Evolutionary conservation across 2,797 vertebrate genomes (phyloP), one percentile per base, ranked within the genome.

Genomic region (Oceanodroma leucorhoa): DNA sequence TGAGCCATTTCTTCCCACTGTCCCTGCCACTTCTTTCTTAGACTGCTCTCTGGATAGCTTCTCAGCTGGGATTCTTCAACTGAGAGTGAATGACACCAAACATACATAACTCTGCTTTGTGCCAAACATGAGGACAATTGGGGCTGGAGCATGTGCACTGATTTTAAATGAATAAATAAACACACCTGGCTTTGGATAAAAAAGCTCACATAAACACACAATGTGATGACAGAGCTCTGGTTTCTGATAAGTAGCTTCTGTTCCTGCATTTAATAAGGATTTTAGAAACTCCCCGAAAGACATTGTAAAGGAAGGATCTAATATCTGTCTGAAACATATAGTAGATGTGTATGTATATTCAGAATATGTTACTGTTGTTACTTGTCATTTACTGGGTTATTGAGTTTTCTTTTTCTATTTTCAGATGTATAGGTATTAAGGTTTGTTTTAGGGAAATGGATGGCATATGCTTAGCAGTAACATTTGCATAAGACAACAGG

Each of bases 111-210:
- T 75, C 11, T 51, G 26, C 21, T 65, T 55, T 71, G 23, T 75
- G 29, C 32, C 48, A 71, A 6, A 21, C 4, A 0, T n/a, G 23
- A 64, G 22, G n/a, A n/a, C 6, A 2, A 13, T 61, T 21, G 40
- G 58, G 53, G 11, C 30, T 64, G 45, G 53, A 76, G 11, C 4
- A 10, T 8, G 9, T 80, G 32, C 27, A 8, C 34, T 64, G 30
- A 53, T 69, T 72, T 55, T 26, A 61, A 83, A 53, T 61, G 65
- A 50, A 65, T 12, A 51, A 54, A 50, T 20, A 50, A 54, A 65
- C 11, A 30, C 73, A 43, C 36, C 57, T 77, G 19, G 12, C 27
- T 75, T 70, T 79, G 11, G 3, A 24, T 51, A 40, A 60, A 64
- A 75, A 43, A 60, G 8, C 20, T 79, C 19, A 27, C 9, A 24